A percentile compares a stretch with the other conserved stretches of the same genome.
Evolutionary conservation across 23 tunicate species (phyloP).

Genomic region (Clavelina lepadiformis): DNA sequence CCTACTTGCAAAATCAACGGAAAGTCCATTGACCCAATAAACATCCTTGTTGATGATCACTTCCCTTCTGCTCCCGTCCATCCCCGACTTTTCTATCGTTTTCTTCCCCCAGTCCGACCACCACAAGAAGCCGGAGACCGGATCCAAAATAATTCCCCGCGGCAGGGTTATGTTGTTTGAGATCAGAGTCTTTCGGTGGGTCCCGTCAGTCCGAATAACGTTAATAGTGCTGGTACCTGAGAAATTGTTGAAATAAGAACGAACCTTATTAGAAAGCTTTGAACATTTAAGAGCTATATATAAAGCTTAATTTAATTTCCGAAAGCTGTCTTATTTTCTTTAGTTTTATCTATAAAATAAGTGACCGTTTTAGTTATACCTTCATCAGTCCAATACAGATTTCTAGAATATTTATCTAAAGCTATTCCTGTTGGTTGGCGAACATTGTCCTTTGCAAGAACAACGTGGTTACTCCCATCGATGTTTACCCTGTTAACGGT

Average conservation of each 20-base stretch:
- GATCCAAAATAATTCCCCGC: conserved; percentile 44
- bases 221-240: conserved; percentile 77
- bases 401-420: conserved; percentile 38
- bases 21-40: conserved; percentile 67
- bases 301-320: too few relatives aligned
- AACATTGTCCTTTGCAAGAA: conserved; percentile 40
- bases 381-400: conserved; percentile 85
- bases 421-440: conserved; percentile 72
- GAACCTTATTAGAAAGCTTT: too few relatives aligned
- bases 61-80: conserved; percentile 60
- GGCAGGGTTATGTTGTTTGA: conserved; percentile 28
- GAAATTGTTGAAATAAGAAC: neutral
- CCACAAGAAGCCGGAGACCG: conserved; percentile 61
- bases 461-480: conserved; percentile 54
- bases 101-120: conserved; percentile 80
- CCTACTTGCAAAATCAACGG: conserved; percentile 42
- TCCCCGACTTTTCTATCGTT: conserved; percentile 56
- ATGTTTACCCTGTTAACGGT: conserved; percentile 55
- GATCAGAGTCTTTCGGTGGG: conserved; percentile 45
- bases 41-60: conserved; percentile 29
- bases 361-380: conserved; percentile 26
- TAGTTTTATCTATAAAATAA: too few relatives aligned
- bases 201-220: conserved; percentile 65
- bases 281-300: too few relatives aligned
- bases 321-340: too few relatives aligned